Percentiles rank a stretch among this genome's conserved stretches.
Conservation (phyloP, 1,140 invertebrate genomes). For the Littorina saxatilis region DNA sequence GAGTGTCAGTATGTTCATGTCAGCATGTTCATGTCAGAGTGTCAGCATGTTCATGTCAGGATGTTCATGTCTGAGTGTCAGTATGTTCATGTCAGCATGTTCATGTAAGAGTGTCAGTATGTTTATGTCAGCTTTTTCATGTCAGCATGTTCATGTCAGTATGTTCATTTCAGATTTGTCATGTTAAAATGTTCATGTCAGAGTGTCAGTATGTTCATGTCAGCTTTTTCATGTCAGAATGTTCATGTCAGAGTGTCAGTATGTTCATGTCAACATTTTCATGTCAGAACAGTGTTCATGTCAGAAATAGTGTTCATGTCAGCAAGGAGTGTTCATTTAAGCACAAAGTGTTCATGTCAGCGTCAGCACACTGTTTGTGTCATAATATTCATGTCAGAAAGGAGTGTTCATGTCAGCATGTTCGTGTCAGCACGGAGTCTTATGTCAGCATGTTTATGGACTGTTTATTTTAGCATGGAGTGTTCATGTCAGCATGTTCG, state of each 20-base stretch:
- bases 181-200: not conserved
- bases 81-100: conserved; percentile 4
- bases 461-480: too few relatives aligned
- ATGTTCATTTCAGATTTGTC: not conserved
- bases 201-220: not conserved
- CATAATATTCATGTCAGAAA: not conserved
- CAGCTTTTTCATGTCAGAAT: too few relatives aligned
- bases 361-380: not conserved
- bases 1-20: not conserved
- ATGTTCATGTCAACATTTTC: not conserved
- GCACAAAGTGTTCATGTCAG: not conserved
- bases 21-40: not conserved
- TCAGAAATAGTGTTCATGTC: not conserved
- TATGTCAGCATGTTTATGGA: too few relatives aligned
- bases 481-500: too few relatives aligned
- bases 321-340: not conserved
- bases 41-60: not conserved
- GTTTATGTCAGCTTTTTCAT: conserved; percentile 11
- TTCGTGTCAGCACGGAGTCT: conserved; percentile 12
- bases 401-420: not conserved
- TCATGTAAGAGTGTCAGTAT: conserved; percentile 15
- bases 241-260: not conserved
- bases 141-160: not conserved
- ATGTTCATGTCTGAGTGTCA: not conserved
- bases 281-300: conserved; percentile 2